Evolutionary conservation across 1,140 invertebrate genomes (phyloP).

Genomic region (Drosophila paulistorum): DNA sequence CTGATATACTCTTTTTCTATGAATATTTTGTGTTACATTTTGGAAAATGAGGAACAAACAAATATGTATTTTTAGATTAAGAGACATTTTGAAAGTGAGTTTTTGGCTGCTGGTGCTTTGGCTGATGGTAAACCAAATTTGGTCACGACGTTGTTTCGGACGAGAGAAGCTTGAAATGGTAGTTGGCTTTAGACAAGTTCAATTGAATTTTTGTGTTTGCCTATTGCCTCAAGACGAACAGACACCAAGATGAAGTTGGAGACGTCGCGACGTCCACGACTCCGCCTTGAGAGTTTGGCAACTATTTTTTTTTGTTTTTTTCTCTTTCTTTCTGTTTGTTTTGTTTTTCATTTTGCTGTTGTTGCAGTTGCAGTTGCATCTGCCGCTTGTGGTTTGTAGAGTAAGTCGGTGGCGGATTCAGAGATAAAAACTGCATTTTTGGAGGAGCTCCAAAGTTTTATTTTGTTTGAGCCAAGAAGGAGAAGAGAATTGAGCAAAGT

Average conservation of each 20-base stretch:
- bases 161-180: not conserved
- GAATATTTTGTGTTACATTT: no score
- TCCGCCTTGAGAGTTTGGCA: conserved; percentile 65
- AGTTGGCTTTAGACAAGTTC: conserved; percentile 57
- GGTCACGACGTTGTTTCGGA: conserved; percentile 50
- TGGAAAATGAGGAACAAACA: not conserved
- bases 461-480: no score
- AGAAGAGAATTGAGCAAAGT: no score
- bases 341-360: no score
- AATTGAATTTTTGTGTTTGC: conserved; percentile 58
- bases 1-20: no score
- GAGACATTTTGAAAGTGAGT: conserved; percentile 68
- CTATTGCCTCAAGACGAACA: conserved; percentile 30
- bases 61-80: conserved; percentile 16
- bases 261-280: conserved; percentile 27
- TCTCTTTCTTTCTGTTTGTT: conserved; percentile 29
- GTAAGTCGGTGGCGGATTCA: not conserved
- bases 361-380: conserved; percentile 59
- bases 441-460: no score
- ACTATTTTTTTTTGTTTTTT: conserved; percentile 20
- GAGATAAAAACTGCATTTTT: no score
- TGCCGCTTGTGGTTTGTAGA: conserved; percentile 34
- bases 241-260: not conserved
- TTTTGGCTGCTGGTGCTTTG: conserved; percentile 53
- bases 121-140: conserved; percentile 52